Conservation (phyloP, 2,113 vertebrate species). For the Forbesichthys agassizii region DNA sequence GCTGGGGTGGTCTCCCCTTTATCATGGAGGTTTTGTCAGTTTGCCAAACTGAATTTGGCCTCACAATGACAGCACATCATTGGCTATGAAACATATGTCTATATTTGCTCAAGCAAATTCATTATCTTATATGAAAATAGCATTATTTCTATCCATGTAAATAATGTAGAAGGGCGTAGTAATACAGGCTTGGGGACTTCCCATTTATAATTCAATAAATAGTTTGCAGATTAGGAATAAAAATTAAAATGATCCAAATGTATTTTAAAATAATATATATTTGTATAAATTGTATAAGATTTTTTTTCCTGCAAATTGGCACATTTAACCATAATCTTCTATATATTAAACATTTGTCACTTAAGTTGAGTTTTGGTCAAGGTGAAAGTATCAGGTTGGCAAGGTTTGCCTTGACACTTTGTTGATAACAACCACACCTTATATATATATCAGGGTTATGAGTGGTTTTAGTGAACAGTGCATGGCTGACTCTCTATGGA, state of each 20-base stretch:
- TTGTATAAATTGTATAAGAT: too few relatives aligned
- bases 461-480: neutral
- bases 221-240: neutral
- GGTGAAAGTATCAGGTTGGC: neutral
- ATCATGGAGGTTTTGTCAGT: slow-evolving; percentile 8
- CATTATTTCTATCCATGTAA: slow-evolving; percentile 15
- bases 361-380: too few relatives aligned
- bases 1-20: slow-evolving; percentile 1
- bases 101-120: slow-evolving; percentile 5
- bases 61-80: slow-evolving; percentile 11
- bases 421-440: neutral
- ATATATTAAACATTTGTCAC: too few relatives aligned
- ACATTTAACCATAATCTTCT: too few relatives aligned
- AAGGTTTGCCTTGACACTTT: neutral
- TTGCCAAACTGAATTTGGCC: slow-evolving; percentile 10
- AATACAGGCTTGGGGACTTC: slow-evolving; percentile 4
- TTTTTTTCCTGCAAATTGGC: too few relatives aligned
- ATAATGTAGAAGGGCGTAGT: slow-evolving; percentile 1
- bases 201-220: slow-evolving; percentile 9
- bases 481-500: neutral
- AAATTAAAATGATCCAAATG: neutral
- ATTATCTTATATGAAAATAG: slow-evolving; percentile 13
- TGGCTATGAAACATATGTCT: slow-evolving; percentile 8
- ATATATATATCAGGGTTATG: neutral
- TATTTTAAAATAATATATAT: too few relatives aligned